phyloP scores from a whole-genome alignment of 2,797 vertebrate species.

The Poeciliopsis infans region DNA sequence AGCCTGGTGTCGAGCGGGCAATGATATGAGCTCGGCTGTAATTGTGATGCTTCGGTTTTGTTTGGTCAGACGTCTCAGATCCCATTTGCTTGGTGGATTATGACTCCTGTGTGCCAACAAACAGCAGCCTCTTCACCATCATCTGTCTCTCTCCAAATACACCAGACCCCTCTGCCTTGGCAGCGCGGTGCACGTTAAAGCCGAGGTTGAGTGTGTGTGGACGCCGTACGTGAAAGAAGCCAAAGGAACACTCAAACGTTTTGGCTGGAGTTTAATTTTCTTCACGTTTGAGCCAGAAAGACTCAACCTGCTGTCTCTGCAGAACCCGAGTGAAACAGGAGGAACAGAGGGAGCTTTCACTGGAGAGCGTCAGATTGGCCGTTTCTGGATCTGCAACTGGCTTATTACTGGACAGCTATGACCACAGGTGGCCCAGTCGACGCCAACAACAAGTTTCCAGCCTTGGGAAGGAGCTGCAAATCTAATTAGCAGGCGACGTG shows the following conservation, averaged over 20 bases:
- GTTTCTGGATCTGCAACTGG: not conserved
- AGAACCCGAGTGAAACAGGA: not conserved
- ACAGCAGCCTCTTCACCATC: slow-evolving; percentile 49
- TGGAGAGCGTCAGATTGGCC: not conserved
- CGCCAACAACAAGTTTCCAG: not conserved
- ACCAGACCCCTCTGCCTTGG: slow-evolving; percentile 8
- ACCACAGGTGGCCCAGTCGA: not conserved
- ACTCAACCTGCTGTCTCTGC: not conserved
- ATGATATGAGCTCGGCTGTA: slow-evolving; percentile 13
- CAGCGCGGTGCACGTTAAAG: not conserved
- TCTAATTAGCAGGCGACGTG: not conserved
- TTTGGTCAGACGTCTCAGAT: slow-evolving; percentile 33
- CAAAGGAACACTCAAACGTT: not conserved
- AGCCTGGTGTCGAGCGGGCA: slow-evolving; percentile 19
- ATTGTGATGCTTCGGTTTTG: slow-evolving; percentile 25
- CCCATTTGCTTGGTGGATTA: slow-evolving; percentile 57
- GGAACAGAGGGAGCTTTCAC: not conserved
- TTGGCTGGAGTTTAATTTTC: not conserved
- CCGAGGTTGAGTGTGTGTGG: slow-evolving; percentile 5
- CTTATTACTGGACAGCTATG: slow-evolving; percentile 1
- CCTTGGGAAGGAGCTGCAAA: not conserved
- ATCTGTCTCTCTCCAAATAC: slow-evolving; percentile 38
- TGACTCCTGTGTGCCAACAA: slow-evolving; percentile 38
- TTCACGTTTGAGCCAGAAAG: not conserved
- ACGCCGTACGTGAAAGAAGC: not conserved